phyloP scores from a whole-genome alignment of 2,888 invertebrate genomes.

The Ochropleura plecta region DNA sequence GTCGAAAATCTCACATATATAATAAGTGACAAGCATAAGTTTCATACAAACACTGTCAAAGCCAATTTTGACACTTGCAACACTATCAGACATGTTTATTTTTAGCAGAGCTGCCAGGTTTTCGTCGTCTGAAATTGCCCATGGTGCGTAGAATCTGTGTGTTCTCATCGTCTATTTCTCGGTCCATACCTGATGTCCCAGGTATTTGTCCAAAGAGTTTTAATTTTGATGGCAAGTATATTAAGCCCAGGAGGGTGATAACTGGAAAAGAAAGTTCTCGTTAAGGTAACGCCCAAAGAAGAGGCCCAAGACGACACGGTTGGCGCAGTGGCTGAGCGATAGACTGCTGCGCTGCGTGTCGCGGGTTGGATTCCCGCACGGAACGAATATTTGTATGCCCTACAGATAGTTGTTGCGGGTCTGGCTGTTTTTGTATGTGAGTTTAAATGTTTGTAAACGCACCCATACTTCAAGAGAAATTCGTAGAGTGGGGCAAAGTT shows the following conservation, averaged over 20 bases:
- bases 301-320: background rate
- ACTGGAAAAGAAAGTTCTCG: slow-evolving; percentile 84
- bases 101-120: slow-evolving; percentile 80
- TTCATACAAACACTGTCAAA: slow-evolving; percentile 1
- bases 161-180: slow-evolving; percentile 93
- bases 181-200: slow-evolving; percentile 83
- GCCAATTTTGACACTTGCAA: slow-evolving; percentile 35
- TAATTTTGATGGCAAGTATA: slow-evolving; percentile 92
- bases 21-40: background rate
- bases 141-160: slow-evolving; percentile 92
- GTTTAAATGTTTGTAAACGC: too few relatives aligned
- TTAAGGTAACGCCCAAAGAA: background rate
- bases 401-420: too few relatives aligned
- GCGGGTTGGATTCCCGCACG: too few relatives aligned
- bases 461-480: too few relatives aligned
- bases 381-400: too few relatives aligned
- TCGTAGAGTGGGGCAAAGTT: too few relatives aligned
- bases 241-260: slow-evolving; percentile 92
- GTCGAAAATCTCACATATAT: too few relatives aligned
- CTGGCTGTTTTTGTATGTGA: too few relatives aligned
- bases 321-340: too few relatives aligned
- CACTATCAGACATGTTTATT: slow-evolving; percentile 85
- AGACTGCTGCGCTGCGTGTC: too few relatives aligned
- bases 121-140: slow-evolving; percentile 91
- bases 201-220: slow-evolving; percentile 92